Base-by-base conservation (phyloP, 1,140 invertebrate genomes). In the Macrocentrus cingulum region DNA sequence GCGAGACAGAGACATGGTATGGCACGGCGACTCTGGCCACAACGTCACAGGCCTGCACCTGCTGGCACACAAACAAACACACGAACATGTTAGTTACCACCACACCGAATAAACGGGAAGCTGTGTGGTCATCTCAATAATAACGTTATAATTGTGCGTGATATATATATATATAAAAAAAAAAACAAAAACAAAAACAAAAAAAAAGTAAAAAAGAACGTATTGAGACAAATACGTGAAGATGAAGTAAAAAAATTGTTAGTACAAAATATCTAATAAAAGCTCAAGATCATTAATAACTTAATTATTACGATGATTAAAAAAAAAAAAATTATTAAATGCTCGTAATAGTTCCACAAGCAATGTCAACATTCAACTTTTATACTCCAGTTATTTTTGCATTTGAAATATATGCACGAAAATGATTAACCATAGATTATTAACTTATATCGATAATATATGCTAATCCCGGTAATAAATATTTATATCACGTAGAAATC, bases 1-100 rank as follows among this genome's bases (percentile, higher is more conserved):
- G 69, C 70, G 66, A 74, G 75, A 76, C 66, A 71, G 67, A 63
- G 67, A 63, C 61, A 59, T 56, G 59, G 77, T 75, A 78, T 77
- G 76, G 76, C 72, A 78, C 75, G 76, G 75, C 76, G 76, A 79
- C 76, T 79, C 76, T 72, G 76, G 76, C 79, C 76, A 80, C 76
- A 79, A 78, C 74, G 76, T 80, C 77, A 79, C 76, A 80, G 77
- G 76, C 76, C 77, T 48, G 45, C 45, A 80, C 77, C 77, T 80
- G 77, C 77, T 80, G 76, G 76, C 77, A 80, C 76, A 80, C 76
- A 80, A 80, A 80, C 75, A 80, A 80, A 80, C 76, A 80, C 76
- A 77, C 77, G 69, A 72, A 79, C 74, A 79, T 66, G 78, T 80
- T 80, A 80, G 78, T 80, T 77, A 80, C 77, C 73, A 79, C 74